Percentiles rank a stretch among this genome's conserved stretches.
Conservation (phyloP, 2,797 vertebrate species). For the Cetoscarus ocellatus region DNA sequence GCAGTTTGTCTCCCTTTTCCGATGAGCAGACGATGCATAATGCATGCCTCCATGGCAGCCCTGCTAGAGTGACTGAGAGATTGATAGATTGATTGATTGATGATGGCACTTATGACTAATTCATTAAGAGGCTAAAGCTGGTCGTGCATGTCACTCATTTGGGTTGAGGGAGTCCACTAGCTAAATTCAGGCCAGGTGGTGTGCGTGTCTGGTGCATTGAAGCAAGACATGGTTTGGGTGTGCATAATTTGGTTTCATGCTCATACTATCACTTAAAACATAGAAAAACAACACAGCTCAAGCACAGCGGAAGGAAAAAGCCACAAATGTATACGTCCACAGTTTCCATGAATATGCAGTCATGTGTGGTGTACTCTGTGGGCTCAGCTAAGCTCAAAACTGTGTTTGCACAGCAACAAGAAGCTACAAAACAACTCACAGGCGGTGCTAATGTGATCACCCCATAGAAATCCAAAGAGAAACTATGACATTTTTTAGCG, state of each 20-base stretch:
- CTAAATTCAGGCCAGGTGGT: constrained; percentile 7
- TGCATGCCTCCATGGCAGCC: constrained; percentile 61
- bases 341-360: constrained; percentile 46
- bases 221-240: constrained; percentile 38
- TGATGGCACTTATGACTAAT: constrained; percentile 82
- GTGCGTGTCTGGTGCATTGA: constrained; percentile 23
- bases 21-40: constrained; percentile 73
- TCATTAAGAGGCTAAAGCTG: constrained; percentile 75
- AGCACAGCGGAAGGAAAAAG: constrained; percentile 17
- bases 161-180: constrained; percentile 46
- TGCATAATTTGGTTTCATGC: constrained; percentile 56
- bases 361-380: constrained; percentile 49
- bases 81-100: constrained; percentile 84
- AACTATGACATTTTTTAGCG: constrained; percentile 28
- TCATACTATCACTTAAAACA: constrained; percentile 77
- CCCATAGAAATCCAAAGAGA: constrained; percentile 26
- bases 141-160: constrained; percentile 71
- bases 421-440: constrained; percentile 45
- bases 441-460: constrained; percentile 38
- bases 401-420: constrained; percentile 42
- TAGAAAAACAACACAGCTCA: constrained; percentile 26
- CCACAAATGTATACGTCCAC: constrained; percentile 31
- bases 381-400: constrained; percentile 51
- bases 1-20: constrained; percentile 58
- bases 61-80: constrained; percentile 68